These are phyloP conservation scores for Arctocebus calabarensis DNA, from an alignment of 2,797 vertebrate genomes.

Conservation along the genomic window DNA sequence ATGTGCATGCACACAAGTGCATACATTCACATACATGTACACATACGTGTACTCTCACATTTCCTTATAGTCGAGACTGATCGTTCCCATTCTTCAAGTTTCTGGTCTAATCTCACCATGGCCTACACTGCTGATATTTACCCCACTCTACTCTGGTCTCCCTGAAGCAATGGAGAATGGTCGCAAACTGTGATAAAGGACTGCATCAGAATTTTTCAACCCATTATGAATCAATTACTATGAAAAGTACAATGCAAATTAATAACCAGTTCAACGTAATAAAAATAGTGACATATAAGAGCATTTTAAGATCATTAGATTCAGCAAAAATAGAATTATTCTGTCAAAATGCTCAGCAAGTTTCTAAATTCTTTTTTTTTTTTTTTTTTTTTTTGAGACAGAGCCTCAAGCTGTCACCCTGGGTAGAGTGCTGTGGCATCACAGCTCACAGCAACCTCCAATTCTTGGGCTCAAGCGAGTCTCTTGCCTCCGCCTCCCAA, in stretches of 20 bases:
- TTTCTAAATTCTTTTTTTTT: neutral
- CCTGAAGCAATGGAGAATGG: neutral
- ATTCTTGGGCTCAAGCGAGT: too few species aligned
- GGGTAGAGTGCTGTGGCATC: too few species aligned
- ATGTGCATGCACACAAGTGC: neutral
- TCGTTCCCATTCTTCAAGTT: neutral
- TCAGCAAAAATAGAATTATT: slow-evolving; percentile 1
- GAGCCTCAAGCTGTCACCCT: too few species aligned
- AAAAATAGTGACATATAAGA: neutral
- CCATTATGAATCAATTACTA: neutral
- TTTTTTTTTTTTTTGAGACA: too few species aligned
- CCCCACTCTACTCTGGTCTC: neutral
- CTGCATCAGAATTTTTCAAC: neutral
- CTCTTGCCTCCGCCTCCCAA: too few species aligned
- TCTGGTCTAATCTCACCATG: neutral
- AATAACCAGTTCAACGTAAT: neutral
- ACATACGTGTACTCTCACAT: neutral
- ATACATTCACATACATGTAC: neutral
- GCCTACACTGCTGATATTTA: neutral
- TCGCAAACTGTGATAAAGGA: neutral
- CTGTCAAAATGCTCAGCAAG: neutral
- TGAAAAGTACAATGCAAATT: neutral
- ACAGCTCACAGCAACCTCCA: too few species aligned
- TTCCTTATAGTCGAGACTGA: neutral
- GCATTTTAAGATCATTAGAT: neutral